Evolutionary conservation across 2,888 invertebrate genomes (phyloP), one percentile per base, ranked within the genome.

Genomic region (Branchellion lobata): DNA sequence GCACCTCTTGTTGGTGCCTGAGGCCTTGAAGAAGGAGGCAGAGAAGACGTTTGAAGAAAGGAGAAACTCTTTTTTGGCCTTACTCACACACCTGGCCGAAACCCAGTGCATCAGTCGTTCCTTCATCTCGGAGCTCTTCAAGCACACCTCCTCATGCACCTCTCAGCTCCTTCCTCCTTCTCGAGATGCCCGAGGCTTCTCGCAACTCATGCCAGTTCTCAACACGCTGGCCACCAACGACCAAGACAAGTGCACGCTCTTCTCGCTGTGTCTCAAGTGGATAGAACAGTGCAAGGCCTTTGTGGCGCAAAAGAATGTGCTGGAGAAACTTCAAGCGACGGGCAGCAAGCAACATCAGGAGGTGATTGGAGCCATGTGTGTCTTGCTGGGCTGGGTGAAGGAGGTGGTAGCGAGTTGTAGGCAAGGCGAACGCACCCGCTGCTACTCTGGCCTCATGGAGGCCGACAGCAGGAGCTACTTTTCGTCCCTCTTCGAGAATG

Each of bases 321-420:
- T 90, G 3, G 90, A 91, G 74, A 91, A 90, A 83, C 84, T 90
- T 31, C 89, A 89, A 69, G 87, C 88, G 0, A 14, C 8, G 8
- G 40, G 40, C 40, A 57, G 40, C 27, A 36, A 36, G 73, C 82
- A 87, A 85, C 86, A 86, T 82, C 85, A 86, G 82, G 83, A 84
- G 33, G 85, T 88, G 82, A 82, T 88, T 82, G 88, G 88, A 80
- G 87, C 88, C 0, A 92, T 94, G 0, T 94, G 94, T 84, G 93
- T 93, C 72, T 89, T 96, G 57, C 88, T 96, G 47, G 92, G 93
- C 18, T 96, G 96, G 85, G 89, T 95, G 21, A 92, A 93, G 1
- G 95, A 95, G 89, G 88, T 40, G 91, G 91, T 0, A 87, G 24
- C 3, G 14, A 34, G 47, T 24, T 8, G 40, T 21, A 5, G 74